Percentiles rank a stretch among this genome's conserved stretches.
These are phyloP conservation scores for Gandaritis pyraliata DNA, from an alignment of 2,888 invertebrate genomes.

Conservation along the genomic window DNA sequence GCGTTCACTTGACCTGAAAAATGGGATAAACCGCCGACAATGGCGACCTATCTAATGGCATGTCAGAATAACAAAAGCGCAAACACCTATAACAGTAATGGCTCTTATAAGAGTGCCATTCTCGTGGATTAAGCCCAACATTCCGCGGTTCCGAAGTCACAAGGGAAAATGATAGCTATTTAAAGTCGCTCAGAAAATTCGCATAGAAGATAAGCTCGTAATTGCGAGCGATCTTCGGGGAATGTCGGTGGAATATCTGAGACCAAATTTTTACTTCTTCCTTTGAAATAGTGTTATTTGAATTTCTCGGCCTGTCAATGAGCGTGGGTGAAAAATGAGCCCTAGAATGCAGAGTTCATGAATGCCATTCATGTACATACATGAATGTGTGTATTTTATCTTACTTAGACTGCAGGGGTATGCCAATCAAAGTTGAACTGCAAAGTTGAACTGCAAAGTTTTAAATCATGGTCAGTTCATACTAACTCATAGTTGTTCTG, in stretches of 20 bases:
- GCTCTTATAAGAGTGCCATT: conserved; percentile 58
- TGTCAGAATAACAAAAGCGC: conserved; percentile 49
- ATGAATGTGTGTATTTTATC: neutral
- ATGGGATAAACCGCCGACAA: conserved; percentile 16
- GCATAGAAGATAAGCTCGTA: conserved; percentile 72
- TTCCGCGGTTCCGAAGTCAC: conserved; percentile 60
- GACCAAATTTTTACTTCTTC: conserved; percentile 55
- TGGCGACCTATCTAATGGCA: conserved; percentile 43
- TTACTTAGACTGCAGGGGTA: too few species aligned
- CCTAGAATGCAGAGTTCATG: conserved; percentile 11
- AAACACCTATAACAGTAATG: conserved; percentile 57
- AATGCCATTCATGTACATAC: conserved; percentile 3
- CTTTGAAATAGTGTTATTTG: conserved; percentile 52
- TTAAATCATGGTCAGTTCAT: too few species aligned
- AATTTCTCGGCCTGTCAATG: conserved; percentile 42
- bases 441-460: too few species aligned
- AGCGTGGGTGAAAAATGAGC: conserved; percentile 28
- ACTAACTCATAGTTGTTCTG: too few species aligned
- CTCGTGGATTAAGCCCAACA: conserved; percentile 57
- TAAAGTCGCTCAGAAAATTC: conserved; percentile 76
- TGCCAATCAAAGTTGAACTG: too few species aligned
- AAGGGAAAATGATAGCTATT: conserved; percentile 73
- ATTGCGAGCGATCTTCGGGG: conserved; percentile 70
- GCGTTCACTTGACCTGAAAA: conserved; percentile 36
- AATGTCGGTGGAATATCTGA: conserved; percentile 53